phyloP scores from a whole-genome alignment of 1,140 invertebrate genomes.

The Tetragonula clypearis region DNA sequence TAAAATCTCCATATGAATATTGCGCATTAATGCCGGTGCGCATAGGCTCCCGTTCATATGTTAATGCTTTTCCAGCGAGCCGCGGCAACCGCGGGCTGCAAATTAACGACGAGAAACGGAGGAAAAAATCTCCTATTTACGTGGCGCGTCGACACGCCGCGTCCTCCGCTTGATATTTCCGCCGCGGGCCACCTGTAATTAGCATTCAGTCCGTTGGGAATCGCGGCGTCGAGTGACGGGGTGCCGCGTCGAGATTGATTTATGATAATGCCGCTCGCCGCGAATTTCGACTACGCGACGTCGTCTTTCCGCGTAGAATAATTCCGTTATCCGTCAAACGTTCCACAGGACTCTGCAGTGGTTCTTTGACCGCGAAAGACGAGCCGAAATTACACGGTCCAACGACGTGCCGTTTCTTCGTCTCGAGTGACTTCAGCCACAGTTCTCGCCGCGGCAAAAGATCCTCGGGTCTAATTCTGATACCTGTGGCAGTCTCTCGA shows the following conservation, averaged over 20 bases:
- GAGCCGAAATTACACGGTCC: neutral
- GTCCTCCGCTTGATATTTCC: slow-evolving; percentile 47
- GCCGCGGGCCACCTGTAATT: slow-evolving; percentile 39
- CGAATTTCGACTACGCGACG: neutral
- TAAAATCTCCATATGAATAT: slow-evolving; percentile 74
- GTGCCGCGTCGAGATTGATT: slow-evolving; percentile 43
- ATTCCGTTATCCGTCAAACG: neutral
- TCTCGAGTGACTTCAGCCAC: neutral
- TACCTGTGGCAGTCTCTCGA: neutral
- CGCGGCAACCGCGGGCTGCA: slow-evolving; percentile 11
- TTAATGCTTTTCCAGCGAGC: slow-evolving; percentile 61
- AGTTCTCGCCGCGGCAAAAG: neutral
- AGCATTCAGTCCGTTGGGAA: slow-evolving; percentile 44
- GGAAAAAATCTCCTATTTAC: slow-evolving; percentile 52
- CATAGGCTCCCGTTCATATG: slow-evolving; percentile 66
- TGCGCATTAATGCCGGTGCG: slow-evolving; percentile 65
- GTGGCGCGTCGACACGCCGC: neutral
- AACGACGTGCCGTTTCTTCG: neutral
- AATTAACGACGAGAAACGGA: slow-evolving; percentile 55
- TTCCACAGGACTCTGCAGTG: no score
- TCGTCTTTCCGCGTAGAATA: neutral
- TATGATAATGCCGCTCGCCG: slow-evolving; percentile 42
- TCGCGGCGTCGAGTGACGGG: slow-evolving; percentile 33
- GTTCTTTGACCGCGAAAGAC: neutral
- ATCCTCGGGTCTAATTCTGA: neutral